Evolutionary conservation across 2,113 vertebrate genomes (phyloP), one percentile per base, ranked within the genome.

Genomic region (Pteruthius melanotis): DNA sequence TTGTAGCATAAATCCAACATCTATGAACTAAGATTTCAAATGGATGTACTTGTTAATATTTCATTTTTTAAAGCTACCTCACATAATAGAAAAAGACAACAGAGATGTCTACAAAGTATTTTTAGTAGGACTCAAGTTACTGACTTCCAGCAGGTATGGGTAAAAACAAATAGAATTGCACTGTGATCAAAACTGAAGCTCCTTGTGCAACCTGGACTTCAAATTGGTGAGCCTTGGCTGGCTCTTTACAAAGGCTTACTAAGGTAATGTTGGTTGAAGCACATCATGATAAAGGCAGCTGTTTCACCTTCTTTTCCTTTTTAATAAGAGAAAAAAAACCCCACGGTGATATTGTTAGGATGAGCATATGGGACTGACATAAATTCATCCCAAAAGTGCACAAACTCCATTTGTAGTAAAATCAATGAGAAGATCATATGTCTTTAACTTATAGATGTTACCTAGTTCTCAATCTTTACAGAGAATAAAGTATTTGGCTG

Each of bases 241-340:
- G 53, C 22, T 83, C 10, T 80, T 69, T 57, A 70, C 61, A 83
- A 83, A 35, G 24, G 17, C 10, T 85, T 63, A 57, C 68, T 80
- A 42, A 83, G 42, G 31, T 53, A 57, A 16, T 5, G 10, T n/a
- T 87, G 54, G n/a, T 23, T 60, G 40, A 78, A 87, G 21, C 2
- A 1, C 21, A 44, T 52, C 1, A 15, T 31, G 19, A 40, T 49
- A 50, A 40, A 74, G 24, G n/a, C 8, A 2, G n/a, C 71, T 63
- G 12, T n/a, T 85, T 85, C 61, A 79, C 40, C 23, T 71, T 87
- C 28, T 84, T 20, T 84, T 87, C 22, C 40, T 85, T 70, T 95
- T 47, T n/a, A 72, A 19, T 26, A 47, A 50, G 9, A 91, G 26
- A 61, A 84, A 40, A 14, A n/a, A 33, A 0, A 0, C 0, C 9